phyloP scores from a whole-genome alignment of 2,888 invertebrate genomes.

The Caenorhabditis zanzibari region DNA sequence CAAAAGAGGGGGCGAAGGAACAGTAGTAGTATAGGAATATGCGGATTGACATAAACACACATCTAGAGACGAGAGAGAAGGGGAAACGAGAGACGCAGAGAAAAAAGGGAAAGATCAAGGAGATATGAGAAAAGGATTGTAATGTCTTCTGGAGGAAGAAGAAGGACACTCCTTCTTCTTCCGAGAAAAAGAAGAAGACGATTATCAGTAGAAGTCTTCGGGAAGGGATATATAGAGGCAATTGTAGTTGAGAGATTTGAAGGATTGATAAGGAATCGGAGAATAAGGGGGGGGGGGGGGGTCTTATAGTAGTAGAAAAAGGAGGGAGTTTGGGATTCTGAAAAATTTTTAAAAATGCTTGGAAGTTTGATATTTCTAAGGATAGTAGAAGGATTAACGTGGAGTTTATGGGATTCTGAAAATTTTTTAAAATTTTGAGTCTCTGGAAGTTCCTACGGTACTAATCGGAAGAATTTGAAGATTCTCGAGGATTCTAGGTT shows the following conservation, averaged over 20 bases:
- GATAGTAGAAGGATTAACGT: too few species aligned
- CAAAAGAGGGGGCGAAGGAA: background rate
- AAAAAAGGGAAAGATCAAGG: slow-evolving; percentile 1
- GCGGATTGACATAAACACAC: slow-evolving; percentile 42
- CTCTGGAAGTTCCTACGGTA: background rate
- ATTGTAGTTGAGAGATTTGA: too few species aligned
- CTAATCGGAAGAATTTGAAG: too few species aligned
- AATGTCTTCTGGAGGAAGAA: slow-evolving; percentile 3
- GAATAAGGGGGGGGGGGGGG: too few species aligned
- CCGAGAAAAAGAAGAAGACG: background rate
- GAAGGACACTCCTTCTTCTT: background rate
- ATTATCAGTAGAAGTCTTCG: background rate
- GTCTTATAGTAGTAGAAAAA: too few species aligned
- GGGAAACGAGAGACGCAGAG: background rate
- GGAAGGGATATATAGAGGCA: background rate
- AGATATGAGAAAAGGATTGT: background rate
- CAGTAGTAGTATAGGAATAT: background rate
- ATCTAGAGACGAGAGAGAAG: background rate
- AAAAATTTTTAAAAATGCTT: too few species aligned
- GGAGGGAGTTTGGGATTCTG: too few species aligned
- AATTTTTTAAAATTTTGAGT: background rate
- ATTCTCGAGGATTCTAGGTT: background rate
- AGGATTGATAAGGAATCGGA: too few species aligned
- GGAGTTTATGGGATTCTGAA: background rate
- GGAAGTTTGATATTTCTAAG: too few species aligned